Base-by-base conservation (phyloP, 2,888 invertebrate species). In the Heliothis peltigera region DNA sequence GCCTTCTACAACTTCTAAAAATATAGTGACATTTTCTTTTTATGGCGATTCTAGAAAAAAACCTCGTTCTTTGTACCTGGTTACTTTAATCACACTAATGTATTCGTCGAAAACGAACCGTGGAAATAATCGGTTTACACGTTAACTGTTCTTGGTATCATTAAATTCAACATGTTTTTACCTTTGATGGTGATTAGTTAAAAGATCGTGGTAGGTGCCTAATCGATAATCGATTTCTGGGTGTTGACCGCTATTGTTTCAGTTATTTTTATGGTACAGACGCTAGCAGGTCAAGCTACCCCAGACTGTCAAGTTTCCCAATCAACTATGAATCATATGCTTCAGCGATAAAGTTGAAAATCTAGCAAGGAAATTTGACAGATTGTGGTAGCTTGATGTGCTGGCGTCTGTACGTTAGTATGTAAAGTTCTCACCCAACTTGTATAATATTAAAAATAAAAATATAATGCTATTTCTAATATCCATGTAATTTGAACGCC, bases 191-290 rank as follows among this genome's bases (percentile, higher is more conserved):
- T 48, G 58, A 66, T 76, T 74, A 70, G 56, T 55, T 70, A 56
- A 65, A 57, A 59, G 25, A 74, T 65, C 18, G 65, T 47, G 10
- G n/a, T n/a, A 10, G 21, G n/a, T n/a, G n/a, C n/a, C n/a, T 76
- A 70, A 71, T 74, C 65, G 65, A 70, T 48, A 62, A 76, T 74
- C 62, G 65, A 76, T 76, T 22, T 8, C 15, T 32, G 15, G 12
- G 0, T 25, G 28, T 10, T 25, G 5, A 49, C 10, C 19, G 28
- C 21, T 42, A 48, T 21, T 21, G 47, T 22, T 62, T 22, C n/a
- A 19, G 39, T 12, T 19, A 10, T 46, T 7, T 21, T 32, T 46
- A 19, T 12, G 19, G 17, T 59, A 7, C 4, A 35, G 39, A 25
- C n/a, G n/a, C n/a, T n/a, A n/a, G n/a, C n/a, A n/a, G n/a, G n/a